Conservation (phyloP, 1,140 invertebrate species). For the Phenacoccus solenopsis region DNA sequence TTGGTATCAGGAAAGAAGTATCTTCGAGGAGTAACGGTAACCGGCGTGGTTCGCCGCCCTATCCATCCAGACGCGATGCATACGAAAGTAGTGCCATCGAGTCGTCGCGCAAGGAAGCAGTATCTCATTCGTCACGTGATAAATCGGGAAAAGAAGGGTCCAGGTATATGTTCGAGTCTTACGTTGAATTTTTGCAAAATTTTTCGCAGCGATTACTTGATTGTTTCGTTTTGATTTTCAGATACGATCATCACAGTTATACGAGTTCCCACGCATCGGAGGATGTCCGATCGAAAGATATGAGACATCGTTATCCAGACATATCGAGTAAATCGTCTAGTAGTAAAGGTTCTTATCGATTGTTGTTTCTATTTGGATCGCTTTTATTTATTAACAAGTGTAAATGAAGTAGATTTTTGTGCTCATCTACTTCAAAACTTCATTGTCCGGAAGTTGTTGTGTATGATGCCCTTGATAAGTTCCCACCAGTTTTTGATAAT, state of each 20-base stretch:
- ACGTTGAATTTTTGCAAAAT: too few species aligned
- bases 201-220: background rate
- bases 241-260: background rate
- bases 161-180: background rate
- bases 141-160: background rate
- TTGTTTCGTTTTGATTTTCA: background rate
- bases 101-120: background rate
- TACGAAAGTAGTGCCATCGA: background rate
- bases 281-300: background rate
- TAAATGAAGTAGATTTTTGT: too few species aligned
- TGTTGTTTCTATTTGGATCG: background rate
- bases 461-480: too few species aligned
- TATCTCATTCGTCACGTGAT: background rate
- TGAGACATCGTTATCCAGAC: background rate
- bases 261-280: background rate
- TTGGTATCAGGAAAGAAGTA: background rate
- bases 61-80: background rate
- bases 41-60: background rate
- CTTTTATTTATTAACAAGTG: background rate
- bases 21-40: background rate
- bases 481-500: too few species aligned
- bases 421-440: too few species aligned
- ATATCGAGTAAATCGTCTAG: background rate
- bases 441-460: too few species aligned
- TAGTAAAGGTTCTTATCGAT: background rate